Base-by-base conservation (phyloP, 2,888 invertebrate species). In the Cephonodes hylas region DNA sequence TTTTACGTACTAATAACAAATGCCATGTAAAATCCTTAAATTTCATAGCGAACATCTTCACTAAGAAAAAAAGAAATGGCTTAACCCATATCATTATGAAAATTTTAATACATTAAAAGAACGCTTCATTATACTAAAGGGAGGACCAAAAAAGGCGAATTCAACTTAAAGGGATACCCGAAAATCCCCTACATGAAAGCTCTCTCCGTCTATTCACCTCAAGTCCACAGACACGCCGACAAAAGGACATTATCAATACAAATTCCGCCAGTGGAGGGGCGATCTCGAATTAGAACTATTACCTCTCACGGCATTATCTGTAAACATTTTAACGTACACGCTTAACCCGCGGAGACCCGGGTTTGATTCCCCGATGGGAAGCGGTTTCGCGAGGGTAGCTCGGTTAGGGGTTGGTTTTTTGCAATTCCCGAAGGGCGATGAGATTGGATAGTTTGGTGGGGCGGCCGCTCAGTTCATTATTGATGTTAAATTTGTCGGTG, bases 271-370 rank as follows among this genome's bases (percentile, higher is more conserved):
- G 38, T 46, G 60, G 38, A 34, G 72, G 63, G 66, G 70, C 76
- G 81, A 85, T 83, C 80, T 77, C 70, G 68, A 80, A 85, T 83
- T 80, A 86, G 86, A 85, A 86, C 87, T 85, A 88, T 87, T 86
- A 89, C 90, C 88, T 84, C 85, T 81, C 84, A 84, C 80, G 86
- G 88, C 82, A 89, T 92, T 91, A 91, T 91, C 90, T 91, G 88
- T 91, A 91, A 92, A 91, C 91, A 91, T 92, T 91, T 91, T 89
- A 91, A 84, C 88, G 86, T 86, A 80, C 79, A 72, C 89, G 86
- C 86, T 91, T 91, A 91, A 92, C 91, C 91, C 89, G 85, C 81
- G 89, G 88, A 89, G 89, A 89, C 89, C 90, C 86, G 73, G 72
- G 83, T 83, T 85, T 76, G 80, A 82, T 81, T 84, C 84, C 85